phyloP scores from a whole-genome alignment of 2,797 vertebrate genomes.

The Melanotaenia trifasciata region DNA sequence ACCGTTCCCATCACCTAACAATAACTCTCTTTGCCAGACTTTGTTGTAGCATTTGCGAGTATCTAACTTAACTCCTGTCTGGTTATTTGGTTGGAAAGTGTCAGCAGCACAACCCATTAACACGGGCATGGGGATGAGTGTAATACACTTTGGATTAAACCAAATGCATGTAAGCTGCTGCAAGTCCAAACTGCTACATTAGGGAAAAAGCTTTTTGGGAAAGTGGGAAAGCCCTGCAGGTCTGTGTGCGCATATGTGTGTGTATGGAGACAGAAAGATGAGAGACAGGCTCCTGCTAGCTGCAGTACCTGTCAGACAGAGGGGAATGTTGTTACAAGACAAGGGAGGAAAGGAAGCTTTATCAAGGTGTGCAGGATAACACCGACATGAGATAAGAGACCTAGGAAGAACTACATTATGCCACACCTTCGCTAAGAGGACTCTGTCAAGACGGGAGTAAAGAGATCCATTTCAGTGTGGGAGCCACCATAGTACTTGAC shows the following conservation, averaged over 20 bases:
- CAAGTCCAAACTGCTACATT: slow-evolving; percentile 38
- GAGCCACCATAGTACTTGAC: slow-evolving; percentile 67
- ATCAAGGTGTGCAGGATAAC: slow-evolving; percentile 78
- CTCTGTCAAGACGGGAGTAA: slow-evolving; percentile 70
- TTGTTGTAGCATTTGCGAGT: slow-evolving; percentile 14
- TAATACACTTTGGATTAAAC: slow-evolving; percentile 42
- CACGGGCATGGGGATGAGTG: slow-evolving; percentile 31
- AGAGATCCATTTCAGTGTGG: slow-evolving; percentile 76
- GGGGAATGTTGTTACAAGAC: slow-evolving; percentile 72
- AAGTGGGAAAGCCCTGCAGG: slow-evolving; percentile 21
- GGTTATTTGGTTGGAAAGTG: slow-evolving; percentile 29
- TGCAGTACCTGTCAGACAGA: slow-evolving; percentile 71
- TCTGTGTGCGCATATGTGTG: slow-evolving; percentile 22
- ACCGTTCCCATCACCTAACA: not conserved
- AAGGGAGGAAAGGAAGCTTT: slow-evolving; percentile 62
- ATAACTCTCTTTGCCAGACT: slow-evolving; percentile 11
- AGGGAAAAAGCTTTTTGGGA: slow-evolving; percentile 39
- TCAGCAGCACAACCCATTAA: slow-evolving; percentile 38
- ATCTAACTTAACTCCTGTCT: slow-evolving; percentile 33
- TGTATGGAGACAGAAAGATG: slow-evolving; percentile 42
- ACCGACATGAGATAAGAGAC: slow-evolving; percentile 75
- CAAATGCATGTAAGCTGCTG: slow-evolving; percentile 36
- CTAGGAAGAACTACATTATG: slow-evolving; percentile 72
- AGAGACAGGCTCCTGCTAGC: slow-evolving; percentile 52
- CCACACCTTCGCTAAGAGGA: slow-evolving; percentile 79